Conservation (phyloP, 2,797 vertebrate genomes). For the Notoglanidium macrostoma region DNA sequence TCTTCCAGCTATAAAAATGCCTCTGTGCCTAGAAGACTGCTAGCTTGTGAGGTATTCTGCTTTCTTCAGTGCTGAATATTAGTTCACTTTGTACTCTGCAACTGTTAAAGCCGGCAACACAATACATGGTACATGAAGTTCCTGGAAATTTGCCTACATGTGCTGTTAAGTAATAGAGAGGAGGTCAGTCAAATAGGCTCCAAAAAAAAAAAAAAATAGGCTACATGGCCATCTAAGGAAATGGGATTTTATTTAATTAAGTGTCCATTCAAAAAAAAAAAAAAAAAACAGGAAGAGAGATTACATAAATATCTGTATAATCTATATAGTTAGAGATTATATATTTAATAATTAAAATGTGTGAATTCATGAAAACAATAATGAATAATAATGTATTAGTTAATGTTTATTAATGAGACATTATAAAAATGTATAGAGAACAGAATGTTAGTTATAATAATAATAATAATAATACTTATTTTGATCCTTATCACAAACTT, state of each 20-base stretch:
- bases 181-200: background rate
- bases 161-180: background rate
- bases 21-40: background rate
- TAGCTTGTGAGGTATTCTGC: background rate
- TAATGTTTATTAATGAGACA: background rate
- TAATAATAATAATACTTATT: background rate
- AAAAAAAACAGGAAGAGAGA: background rate
- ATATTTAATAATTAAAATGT: background rate
- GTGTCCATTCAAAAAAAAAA: background rate
- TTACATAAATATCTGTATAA: background rate
- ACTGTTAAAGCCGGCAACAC: background rate
- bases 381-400: background rate
- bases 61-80: background rate
- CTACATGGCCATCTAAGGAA: background rate
- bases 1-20: constrained; percentile 1
- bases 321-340: background rate
- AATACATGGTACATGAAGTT: background rate
- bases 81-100: background rate
- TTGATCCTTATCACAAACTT: background rate
- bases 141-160: background rate
- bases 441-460: background rate
- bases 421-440: background rate
- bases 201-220: background rate
- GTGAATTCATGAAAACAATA: background rate
- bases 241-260: background rate